A percentile compares a stretch with the other conserved stretches of the same genome.
phyloP scores from a whole-genome alignment of 2,888 invertebrate species.

The Cremastinae sp. region DNA sequence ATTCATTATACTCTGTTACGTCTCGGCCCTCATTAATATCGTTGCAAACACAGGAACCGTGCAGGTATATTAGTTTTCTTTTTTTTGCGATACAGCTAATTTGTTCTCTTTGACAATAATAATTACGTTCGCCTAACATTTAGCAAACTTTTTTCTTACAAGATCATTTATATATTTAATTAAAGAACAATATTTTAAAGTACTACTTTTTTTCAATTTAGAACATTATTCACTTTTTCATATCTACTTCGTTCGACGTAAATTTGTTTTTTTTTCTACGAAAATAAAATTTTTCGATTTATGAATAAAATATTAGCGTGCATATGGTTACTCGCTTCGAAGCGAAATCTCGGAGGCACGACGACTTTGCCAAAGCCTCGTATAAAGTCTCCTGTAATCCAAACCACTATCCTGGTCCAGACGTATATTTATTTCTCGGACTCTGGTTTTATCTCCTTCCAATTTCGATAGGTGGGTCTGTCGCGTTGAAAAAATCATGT shows the following conservation, averaged over 20 bases:
- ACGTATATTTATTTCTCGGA: slow-evolving; percentile 12
- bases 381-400: slow-evolving; percentile 22
- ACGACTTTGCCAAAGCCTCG: slow-evolving; percentile 27
- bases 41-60: slow-evolving; percentile 7
- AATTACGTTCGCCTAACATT: too few relatives aligned
- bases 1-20: slow-evolving; percentile 42
- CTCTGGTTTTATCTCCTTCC: slow-evolving; percentile 22
- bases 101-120: too few relatives aligned
- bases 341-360: slow-evolving; percentile 27
- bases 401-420: neutral
- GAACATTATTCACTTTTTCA: too few relatives aligned
- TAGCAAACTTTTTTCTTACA: too few relatives aligned
- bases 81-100: neutral
- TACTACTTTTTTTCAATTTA: too few relatives aligned
- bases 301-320: too few relatives aligned
- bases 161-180: too few relatives aligned
- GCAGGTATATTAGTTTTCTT: slow-evolving; percentile 2
- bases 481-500: neutral
- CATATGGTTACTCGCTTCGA: slow-evolving; percentile 11
- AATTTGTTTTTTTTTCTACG: too few relatives aligned
- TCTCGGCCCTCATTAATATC: neutral
- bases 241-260: too few relatives aligned
- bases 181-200: too few relatives aligned
- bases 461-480: slow-evolving; percentile 5
- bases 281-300: too few relatives aligned